Evolutionary conservation across 2,888 invertebrate species (phyloP), one percentile per base, ranked within the genome.

Genomic region (Drosophila fulvimacula): DNA sequence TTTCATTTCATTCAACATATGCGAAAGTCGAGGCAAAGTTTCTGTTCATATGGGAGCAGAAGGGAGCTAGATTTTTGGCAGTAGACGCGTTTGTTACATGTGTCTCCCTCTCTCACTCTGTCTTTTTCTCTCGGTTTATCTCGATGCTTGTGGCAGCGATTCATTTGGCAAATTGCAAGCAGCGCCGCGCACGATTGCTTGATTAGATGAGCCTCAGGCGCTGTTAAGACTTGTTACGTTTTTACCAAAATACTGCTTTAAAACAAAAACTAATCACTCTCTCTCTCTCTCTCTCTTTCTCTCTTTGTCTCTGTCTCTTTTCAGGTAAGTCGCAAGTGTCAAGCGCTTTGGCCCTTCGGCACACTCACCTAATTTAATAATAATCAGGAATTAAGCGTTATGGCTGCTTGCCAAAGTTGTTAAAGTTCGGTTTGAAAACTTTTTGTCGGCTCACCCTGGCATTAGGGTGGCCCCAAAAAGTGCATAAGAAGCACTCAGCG

Each of bases 151-250:
- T 71, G 63, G 56, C 62, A 56, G 77, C 62, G 65, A 73, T 76
- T 79, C 81, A 81, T 81, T 87, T 82, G 82, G 67, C 65, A 86
- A 86, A 82, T 73, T 76, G 84, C 66, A 76, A 46, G 39, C 32
- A 15, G 65, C 69, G 73, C 57, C 49, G 57, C 63, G 56, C 68
- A 60, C 66, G 70, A 71, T 71, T 72, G 62, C 67, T 71, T 83
- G 78, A 78, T 82, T 73, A 73, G 67, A 78, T 57, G 59, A 61
- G 67, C 60, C 49, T 15, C 24, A n/a, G 53, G 56, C 53, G 41
- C 10, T 15, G 34, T 24, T 58, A 24, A 32, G 32, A 34, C 52
- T 39, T 48, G 51, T 39, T 44, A 44, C 38, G 39, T 49, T 49
- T 44, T 52, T 17, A 36, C 39, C 66, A 34, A 41, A 36, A 41